These are phyloP conservation scores for Volucella inflata DNA, from an alignment of 2,888 invertebrate species.

Conservation along the genomic window DNA sequence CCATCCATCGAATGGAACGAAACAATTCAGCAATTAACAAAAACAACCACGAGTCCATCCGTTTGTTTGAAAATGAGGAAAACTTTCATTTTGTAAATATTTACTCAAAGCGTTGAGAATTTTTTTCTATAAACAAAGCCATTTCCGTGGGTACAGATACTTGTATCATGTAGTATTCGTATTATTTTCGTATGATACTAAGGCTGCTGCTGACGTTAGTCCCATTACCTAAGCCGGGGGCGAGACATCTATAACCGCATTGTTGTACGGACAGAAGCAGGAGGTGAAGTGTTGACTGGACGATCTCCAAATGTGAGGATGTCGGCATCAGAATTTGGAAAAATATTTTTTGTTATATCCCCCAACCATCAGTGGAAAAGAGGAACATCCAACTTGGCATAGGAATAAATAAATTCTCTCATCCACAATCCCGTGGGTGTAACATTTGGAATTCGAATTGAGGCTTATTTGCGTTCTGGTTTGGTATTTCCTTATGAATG, in stretches of 20 bases:
- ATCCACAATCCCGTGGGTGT: conserved; percentile 18
- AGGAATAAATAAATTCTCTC: conserved; percentile 41
- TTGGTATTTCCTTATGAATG: conserved; percentile 33
- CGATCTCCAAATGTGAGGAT: conserved; percentile 36
- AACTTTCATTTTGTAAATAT: conserved; percentile 63
- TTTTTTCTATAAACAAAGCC: conserved; percentile 40
- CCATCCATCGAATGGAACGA: neutral
- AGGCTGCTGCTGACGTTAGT: neutral
- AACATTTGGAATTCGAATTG: conserved; percentile 27
- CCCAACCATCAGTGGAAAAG: conserved; percentile 14
- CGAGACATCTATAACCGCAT: conserved; percentile 14
- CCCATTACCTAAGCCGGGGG: conserved; percentile 28
- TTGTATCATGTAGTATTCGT: conserved; percentile 9
- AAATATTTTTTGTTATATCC: no score
- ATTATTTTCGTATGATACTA: conserved; percentile 45
- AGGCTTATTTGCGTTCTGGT: conserved; percentile 31
- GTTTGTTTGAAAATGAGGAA: conserved; percentile 34
- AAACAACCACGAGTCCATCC: conserved; percentile 8
- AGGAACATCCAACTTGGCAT: conserved; percentile 14
- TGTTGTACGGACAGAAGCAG: neutral
- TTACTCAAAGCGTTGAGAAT: conserved; percentile 48
- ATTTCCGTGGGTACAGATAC: conserved; percentile 26
- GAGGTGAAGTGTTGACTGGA: conserved; percentile 30
- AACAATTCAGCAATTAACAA: conserved; percentile 22
- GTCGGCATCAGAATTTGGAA: conserved; percentile 4